Percentiles rank a stretch among this genome's conserved stretches.
Conservation (phyloP, 2,797 vertebrate genomes). For the Crenichthys baileyi region DNA sequence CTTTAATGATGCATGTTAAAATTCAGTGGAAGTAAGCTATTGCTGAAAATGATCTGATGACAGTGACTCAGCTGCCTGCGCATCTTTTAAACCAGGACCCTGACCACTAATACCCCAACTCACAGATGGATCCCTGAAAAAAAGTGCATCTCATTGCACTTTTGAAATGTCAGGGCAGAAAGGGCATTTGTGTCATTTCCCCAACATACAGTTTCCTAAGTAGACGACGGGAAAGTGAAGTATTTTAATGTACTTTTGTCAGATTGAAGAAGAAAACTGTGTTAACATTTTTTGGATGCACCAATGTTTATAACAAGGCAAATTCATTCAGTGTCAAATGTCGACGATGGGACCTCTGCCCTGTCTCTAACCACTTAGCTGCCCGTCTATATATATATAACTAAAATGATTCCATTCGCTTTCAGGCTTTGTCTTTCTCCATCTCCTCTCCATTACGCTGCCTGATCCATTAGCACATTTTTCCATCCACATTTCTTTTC, state of each 20-base stretch:
- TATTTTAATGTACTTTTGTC: conserved; percentile 1
- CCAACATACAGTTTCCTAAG: background rate
- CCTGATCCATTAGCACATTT: conserved; percentile 34
- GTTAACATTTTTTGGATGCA: background rate
- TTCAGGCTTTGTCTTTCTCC: conserved; percentile 24
- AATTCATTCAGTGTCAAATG: conserved; percentile 12
- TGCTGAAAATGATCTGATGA: background rate
- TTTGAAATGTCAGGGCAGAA: conserved; percentile 10
- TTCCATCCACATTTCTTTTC: conserved; percentile 13
- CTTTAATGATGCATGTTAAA: background rate
- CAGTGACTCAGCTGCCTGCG: background rate
- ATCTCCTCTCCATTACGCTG: background rate
- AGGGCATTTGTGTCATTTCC: conserved; percentile 1
- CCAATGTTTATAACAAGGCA: background rate
- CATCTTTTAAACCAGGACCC: background rate
- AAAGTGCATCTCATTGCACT: background rate
- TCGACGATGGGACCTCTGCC: conserved; percentile 1
- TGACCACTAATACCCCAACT: background rate
- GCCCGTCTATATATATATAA: conserved; percentile 30
- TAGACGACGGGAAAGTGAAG: conserved; percentile 14
- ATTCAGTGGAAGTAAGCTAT: background rate
- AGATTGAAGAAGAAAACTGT: background rate
- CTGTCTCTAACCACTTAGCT: conserved; percentile 31
- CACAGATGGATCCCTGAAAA: background rate
- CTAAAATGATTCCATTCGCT: conserved; percentile 26